phyloP scores from a whole-genome alignment of 2,113 vertebrate genomes.

The Oxyruncus cristatus region DNA sequence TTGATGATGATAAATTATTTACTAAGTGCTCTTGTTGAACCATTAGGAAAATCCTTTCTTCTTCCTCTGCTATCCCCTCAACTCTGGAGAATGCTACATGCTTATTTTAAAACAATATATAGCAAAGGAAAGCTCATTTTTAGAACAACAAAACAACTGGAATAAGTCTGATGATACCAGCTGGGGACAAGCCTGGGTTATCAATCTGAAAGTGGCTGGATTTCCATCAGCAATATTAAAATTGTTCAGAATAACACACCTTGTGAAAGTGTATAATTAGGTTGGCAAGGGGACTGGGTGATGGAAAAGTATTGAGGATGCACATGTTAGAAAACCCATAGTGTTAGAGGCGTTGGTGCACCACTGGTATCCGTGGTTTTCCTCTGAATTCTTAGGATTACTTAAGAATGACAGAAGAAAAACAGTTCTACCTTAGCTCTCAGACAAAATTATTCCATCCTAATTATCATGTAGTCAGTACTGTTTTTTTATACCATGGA shows the following conservation, averaged over 20 bases:
- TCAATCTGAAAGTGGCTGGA: neutral
- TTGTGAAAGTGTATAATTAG: neutral
- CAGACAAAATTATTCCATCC: neutral
- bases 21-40: constrained; percentile 32
- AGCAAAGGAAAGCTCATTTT: neutral
- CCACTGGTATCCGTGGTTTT: neutral
- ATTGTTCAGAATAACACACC: neutral
- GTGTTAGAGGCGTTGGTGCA: neutral
- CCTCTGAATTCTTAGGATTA: neutral
- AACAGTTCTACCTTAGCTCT: neutral
- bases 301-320: neutral
- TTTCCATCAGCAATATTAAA: neutral
- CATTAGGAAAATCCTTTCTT: constrained; percentile 42
- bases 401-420: neutral
- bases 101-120: neutral
- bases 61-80: neutral
- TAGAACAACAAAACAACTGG: neutral
- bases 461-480: neutral
- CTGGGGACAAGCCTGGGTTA: neutral
- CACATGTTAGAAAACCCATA: neutral
- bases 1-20: constrained; percentile 68
- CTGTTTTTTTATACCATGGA: neutral
- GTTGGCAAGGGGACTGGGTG: neutral
- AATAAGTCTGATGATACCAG: neutral
- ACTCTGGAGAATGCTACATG: neutral